Evolutionary conservation across 2,797 vertebrate genomes (phyloP).

Genomic region (Cossypha heuglini): DNA sequence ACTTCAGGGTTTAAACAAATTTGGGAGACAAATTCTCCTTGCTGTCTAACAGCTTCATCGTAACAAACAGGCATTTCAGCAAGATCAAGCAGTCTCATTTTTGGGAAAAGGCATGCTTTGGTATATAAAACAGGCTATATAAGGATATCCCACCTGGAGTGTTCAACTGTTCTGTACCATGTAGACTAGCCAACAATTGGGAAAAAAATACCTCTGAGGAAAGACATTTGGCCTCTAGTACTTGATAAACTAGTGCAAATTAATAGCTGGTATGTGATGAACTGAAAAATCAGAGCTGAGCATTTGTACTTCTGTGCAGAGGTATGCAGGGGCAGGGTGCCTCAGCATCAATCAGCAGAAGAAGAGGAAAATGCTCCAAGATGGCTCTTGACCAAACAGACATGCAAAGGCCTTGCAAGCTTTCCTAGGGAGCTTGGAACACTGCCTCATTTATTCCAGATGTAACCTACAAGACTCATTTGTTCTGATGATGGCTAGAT

Average conservation of each 20-base stretch:
- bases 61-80: not conserved
- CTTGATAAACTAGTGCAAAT: not conserved
- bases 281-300: not conserved
- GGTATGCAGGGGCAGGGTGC: not conserved
- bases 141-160: fast-evolving
- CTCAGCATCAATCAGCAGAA: not conserved
- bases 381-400: not conserved
- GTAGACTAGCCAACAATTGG: not conserved
- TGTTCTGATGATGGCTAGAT: not conserved
- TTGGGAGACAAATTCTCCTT: not conserved
- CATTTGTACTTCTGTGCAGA: not conserved
- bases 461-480: not conserved
- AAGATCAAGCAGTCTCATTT: not conserved
- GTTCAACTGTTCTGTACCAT: not conserved
- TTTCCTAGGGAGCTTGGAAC: not conserved
- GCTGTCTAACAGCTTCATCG: fast-evolving
- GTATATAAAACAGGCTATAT: not conserved
- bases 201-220: not conserved
- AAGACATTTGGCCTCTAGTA: not conserved
- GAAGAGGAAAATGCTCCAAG: not conserved
- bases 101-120: not conserved
- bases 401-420: not conserved
- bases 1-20: not conserved
- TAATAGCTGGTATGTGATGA: not conserved
- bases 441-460: conserved; percentile 25